Evolutionary conservation across 2,113 vertebrate species (phyloP), one percentile per base, ranked within the genome.

Genomic region (Heterotilapia buettikoferi): DNA sequence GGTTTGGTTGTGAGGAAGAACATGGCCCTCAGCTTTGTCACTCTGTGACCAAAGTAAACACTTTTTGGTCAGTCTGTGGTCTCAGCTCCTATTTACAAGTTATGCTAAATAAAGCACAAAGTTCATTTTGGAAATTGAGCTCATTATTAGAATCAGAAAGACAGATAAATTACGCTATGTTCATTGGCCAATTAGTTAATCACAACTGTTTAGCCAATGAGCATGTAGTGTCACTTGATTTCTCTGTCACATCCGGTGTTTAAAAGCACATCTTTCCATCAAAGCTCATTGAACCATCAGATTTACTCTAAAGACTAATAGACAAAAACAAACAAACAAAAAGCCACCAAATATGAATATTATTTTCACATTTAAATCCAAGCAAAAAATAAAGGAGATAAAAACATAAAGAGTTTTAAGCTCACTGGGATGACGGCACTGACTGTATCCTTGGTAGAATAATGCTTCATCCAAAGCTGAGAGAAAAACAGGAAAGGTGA

Each of bases 371-470:
- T 40, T 18, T 14, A 21, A 26, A n/a, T 19, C 36, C 5, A n/a
- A 50, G 12, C 3, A 52, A 10, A 31, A 31, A 80, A 80, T 4
- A n/a, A 78, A 81, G 33, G 8, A 81, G 6, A 38, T 38, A 81
- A 40, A 81, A 31, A 80, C 18, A 52, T 31, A 45, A 71, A 40
- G 1, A 7, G 40, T 16, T 36, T 84, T 2, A 5, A 52, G 97
- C 98, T 98, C 96, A 99, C 99, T 54, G 99, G 98, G 95, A 99
- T 98, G 92, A 97, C 97, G 13, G 99, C 98, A 54, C 97, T 98
- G 95, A 99, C 96, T 0, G 98, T 98, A 92, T 99, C 97, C 94
- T 98, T 98, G 33, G 93, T 94, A 71, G 98, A 96, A 93, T 97
- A 99, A 95, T 97, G 98, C 26, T 97, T 95, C 95, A 96, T 97